Conservation (phyloP, 2,888 invertebrate species). For the Luperina testacea region DNA sequence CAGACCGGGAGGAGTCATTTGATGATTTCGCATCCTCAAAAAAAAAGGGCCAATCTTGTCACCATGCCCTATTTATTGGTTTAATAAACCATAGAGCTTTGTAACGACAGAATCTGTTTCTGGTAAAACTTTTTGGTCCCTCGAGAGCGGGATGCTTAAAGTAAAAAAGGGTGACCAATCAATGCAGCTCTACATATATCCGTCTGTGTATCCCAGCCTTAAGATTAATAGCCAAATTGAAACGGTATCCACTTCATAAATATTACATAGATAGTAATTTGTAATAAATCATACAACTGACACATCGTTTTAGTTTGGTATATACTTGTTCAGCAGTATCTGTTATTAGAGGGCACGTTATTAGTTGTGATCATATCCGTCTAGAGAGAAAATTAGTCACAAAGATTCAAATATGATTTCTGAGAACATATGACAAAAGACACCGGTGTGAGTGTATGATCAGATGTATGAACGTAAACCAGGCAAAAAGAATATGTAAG, state of each 20-base stretch:
- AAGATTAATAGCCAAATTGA: constrained; percentile 14
- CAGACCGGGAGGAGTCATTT: too few species aligned
- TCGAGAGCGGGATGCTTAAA: background rate
- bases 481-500: too few species aligned
- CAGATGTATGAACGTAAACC: too few species aligned
- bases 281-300: constrained; percentile 45
- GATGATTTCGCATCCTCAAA: too few species aligned
- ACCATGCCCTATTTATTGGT: too few species aligned
- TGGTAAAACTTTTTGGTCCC: too few species aligned
- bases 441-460: too few species aligned
- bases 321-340: constrained; percentile 1
- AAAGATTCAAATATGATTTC: background rate
- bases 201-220: background rate
- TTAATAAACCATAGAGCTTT: too few species aligned
- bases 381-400: constrained; percentile 15
- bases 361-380: constrained; percentile 39
- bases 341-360: constrained; percentile 5
- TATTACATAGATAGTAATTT: constrained; percentile 35
- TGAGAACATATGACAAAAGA: background rate
- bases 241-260: constrained; percentile 33
- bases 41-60: too few species aligned
- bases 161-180: background rate
- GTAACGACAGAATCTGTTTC: too few species aligned
- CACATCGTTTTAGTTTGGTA: constrained; percentile 48
- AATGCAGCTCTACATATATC: constrained; percentile 11